Evolutionary conservation across 2,888 invertebrate species (phyloP).

Genomic region (Dyspetes luteomarginatus): DNA sequence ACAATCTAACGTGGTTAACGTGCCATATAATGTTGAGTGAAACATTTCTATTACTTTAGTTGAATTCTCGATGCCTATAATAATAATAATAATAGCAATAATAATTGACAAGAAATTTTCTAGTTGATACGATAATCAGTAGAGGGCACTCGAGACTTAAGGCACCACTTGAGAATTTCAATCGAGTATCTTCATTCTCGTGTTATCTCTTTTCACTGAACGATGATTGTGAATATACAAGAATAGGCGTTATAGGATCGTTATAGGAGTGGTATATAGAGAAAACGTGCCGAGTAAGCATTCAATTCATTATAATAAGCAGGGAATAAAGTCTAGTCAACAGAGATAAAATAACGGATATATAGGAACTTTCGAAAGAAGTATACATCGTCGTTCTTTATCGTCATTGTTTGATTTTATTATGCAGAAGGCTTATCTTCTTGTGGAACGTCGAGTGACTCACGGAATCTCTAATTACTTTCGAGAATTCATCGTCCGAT

Average conservation of each 20-base stretch:
- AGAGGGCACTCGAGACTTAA: slow-evolving; percentile 33
- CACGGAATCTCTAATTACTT: neutral
- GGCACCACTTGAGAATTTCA: slow-evolving; percentile 14
- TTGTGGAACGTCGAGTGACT: neutral
- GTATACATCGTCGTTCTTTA: slow-evolving; percentile 4
- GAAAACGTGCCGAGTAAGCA: slow-evolving; percentile 8
- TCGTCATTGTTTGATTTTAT: slow-evolving; percentile 36
- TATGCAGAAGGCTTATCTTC: slow-evolving; percentile 24
- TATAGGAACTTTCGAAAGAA: neutral
- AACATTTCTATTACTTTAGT: slow-evolving; percentile 53
- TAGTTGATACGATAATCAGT: slow-evolving; percentile 12
- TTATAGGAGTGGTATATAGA: slow-evolving; percentile 8
- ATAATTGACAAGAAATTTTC: neutral
- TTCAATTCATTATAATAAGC: slow-evolving; percentile 50
- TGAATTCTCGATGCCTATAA: neutral
- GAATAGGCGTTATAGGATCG: too few relatives aligned
- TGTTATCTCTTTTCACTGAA: slow-evolving; percentile 29
- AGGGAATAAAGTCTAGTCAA: slow-evolving; percentile 49
- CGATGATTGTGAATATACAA: too few relatives aligned
- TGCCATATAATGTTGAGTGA: slow-evolving; percentile 24
- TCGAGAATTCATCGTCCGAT: neutral
- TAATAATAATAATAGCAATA: neutral
- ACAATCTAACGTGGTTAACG: slow-evolving; percentile 4
- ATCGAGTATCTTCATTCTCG: slow-evolving; percentile 40
- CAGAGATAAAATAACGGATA: slow-evolving; percentile 41